Base-by-base conservation (phyloP, 1,140 invertebrate species). In the Caenorhabditis inopinata region DNA sequence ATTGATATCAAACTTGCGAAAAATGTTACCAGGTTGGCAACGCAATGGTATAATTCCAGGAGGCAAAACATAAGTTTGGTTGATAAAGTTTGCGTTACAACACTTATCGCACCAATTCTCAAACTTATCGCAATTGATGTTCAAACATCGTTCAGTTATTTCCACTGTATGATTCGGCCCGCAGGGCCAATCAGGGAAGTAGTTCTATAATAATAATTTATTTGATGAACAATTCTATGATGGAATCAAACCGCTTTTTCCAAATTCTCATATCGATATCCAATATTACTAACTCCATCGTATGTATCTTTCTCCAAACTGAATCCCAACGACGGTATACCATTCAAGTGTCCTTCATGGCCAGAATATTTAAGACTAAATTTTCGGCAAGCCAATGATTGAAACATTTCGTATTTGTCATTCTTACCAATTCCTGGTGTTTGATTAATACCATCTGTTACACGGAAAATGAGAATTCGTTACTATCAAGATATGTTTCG, bases 41-140 rank as follows among this genome's bases (percentile, higher is more conserved):
- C 27, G 1, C 6, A 32, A 32, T 58, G 51, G 3, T 16, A n/a
- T 32, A 7, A 58, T 58, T 58, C 51, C 51, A 16, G 51, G 51
- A 58, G 51, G 51, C 35, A 58, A 58, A 25, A 58, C 51, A 58
- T 58, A 58, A 58, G 51, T 35, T 58, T 32, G 6, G 35, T 58
- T 32, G 51, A 58, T 32, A 32, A 58, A 32, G 18, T 32, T 58
- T 16, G n/a, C 16, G 14, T 32, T 58, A 16, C 14, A 2, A n/a
- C 51, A 58, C 27, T 58, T 58, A 58, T 58, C 51, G 35, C 27
- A 32, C 51, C 25, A 58, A 0, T 32, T 58, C 14, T 58, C 51
- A 58, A 32, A 4, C 3, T 32, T 11, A 16, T 58, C 51, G 35
- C 51, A 58, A 9, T 9, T 32, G 4, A 23, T n/a, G 18, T 29